Percentiles rank a stretch among this genome's conserved stretches.
Conservation (phyloP, 1,140 invertebrate species). For the Hydropsyche tenuis region DNA sequence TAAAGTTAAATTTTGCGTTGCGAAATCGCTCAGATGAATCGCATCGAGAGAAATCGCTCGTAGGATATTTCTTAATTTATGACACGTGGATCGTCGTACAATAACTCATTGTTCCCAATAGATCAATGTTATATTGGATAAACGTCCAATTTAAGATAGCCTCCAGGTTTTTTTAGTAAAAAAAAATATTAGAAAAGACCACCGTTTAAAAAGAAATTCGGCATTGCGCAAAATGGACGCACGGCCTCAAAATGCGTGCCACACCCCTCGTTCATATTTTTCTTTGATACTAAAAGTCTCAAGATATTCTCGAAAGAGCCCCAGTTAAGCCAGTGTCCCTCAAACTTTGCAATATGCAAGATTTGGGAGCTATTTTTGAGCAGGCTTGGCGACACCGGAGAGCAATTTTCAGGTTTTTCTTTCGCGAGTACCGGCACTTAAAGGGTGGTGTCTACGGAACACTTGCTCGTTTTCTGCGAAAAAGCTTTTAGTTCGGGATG, state of each 20-base stretch:
- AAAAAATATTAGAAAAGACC: neutral
- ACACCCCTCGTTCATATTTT: neutral
- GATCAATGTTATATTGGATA: neutral
- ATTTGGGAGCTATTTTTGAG: no score
- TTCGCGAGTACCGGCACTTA: no score
- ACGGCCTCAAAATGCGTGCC: neutral
- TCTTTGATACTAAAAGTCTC: slow-evolving; percentile 2
- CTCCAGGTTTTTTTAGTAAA: neutral
- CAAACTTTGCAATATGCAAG: neutral
- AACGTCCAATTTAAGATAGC: neutral
- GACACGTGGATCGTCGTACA: no score
- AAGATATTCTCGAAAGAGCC: neutral
- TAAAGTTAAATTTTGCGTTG: no score
- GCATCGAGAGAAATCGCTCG: no score
- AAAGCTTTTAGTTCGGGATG: slow-evolving; percentile 5
- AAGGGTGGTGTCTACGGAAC: no score
- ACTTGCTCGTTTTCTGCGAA: no score
- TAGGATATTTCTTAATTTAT: no score
- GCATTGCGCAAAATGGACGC: slow-evolving; percentile 14
- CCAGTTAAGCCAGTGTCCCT: neutral
- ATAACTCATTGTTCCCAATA: neutral
- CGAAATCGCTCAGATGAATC: no score
- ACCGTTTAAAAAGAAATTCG: slow-evolving; percentile 8
- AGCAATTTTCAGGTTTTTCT: no score
- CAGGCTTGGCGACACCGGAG: no score